These are phyloP conservation scores for Smutsia gigantea DNA, from an alignment of 2,797 vertebrate genomes.

Conservation along the genomic window DNA sequence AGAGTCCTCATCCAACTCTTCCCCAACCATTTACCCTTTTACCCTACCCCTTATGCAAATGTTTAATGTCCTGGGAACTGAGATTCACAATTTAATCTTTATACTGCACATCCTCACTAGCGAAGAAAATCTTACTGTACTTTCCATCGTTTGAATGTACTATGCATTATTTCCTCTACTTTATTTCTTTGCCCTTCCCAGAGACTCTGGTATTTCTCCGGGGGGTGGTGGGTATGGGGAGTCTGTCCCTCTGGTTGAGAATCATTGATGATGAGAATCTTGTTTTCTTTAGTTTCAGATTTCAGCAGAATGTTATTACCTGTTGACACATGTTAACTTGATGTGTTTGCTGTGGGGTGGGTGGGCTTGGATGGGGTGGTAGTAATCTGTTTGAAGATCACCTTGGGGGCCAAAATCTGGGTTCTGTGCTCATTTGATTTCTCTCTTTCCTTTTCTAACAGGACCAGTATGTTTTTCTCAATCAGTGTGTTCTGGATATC, in stretches of 20 bases:
- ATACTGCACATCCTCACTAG: neutral
- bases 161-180: neutral
- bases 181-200: neutral
- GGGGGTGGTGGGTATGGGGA: neutral
- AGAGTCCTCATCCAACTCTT: neutral
- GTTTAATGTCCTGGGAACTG: neutral
- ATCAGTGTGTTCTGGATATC: conserved; percentile 96
- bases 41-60: neutral
- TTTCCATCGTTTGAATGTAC: neutral
- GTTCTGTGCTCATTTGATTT: neutral
- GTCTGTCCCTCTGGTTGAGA: neutral
- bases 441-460: conserved; percentile 78
- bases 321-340: neutral
- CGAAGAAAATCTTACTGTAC: neutral
- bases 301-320: neutral
- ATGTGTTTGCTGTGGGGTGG: neutral
- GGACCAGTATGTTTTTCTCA: conserved; percentile 97
- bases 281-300: neutral
- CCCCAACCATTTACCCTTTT: neutral
- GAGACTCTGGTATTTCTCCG: neutral
- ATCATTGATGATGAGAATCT: neutral
- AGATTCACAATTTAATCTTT: neutral
- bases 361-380: neutral
- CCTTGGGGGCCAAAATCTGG: neutral
- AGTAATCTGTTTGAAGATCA: neutral